Evolutionary conservation across 2,888 invertebrate species (phyloP), one percentile per base, ranked within the genome.

Genomic region (Drosophila mimica): DNA sequence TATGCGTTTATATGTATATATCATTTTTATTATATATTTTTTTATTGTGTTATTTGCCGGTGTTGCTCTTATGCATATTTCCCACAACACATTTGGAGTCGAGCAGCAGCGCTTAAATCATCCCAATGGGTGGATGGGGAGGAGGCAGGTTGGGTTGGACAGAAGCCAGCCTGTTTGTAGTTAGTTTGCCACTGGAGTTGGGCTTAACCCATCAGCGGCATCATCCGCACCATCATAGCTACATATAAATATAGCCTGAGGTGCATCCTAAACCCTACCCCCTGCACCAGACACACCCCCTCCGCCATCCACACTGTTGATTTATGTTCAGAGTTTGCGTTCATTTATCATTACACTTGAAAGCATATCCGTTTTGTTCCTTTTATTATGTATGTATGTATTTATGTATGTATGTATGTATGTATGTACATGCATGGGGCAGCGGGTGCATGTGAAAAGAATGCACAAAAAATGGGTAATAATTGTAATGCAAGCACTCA

Each of bases 301-400:
- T 36, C 25, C n/a, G 51, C n/a, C 25, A 7, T 0, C 48, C 30
- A 9, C 62, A 52, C 62, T 59, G 81, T 78, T 85, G 85, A 85
- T 85, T 85, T 85, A 85, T 85, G 90, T 90, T 68, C 88, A 60
- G 90, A 85, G 90, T 85, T 85, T 89, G 85, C 85, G 81, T 89
- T 89, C 85, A 85, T 85, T 85, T 85, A 85, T 85, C 85, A 85
- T 85, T 85, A 85, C 90, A 85, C 90, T 88, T 85, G 85, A 89
- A 89, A 85, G 85, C 85, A 85, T 89, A 88, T 81, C 75, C 78
- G 78, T 77, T 86, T 83, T 85, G 80, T 85, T 78, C 67, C 67
- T 54, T 74, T 89, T 85, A 81, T 89, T 89, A 83, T 82, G 71
- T 70, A 63, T 72, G 70, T 64, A 80, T 72, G 70, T 64, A 76